Base-by-base conservation (phyloP, 23 tunicate species). In the Oikopleura vanhoeffeni region DNA sequence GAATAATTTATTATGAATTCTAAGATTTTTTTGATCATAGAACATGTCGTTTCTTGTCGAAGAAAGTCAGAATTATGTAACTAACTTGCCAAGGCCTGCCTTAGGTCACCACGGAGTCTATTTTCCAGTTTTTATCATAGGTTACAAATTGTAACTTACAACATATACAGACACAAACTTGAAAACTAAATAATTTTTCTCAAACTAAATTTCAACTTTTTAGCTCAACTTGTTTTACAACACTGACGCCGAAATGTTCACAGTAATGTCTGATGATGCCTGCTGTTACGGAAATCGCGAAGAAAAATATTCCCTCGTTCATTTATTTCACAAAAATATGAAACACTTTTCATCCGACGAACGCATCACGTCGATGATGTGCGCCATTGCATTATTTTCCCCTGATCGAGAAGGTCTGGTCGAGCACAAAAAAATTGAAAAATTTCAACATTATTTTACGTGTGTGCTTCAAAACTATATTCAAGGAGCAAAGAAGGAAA, bases 401-500 rank as follows among this genome's bases (percentile, higher is more conserved):
- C 94, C 98, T 0, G 98, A 93, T 83, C 85, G 98, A 34, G 91
- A 88, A 18, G 98, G 91, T 28, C 39, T 93, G 33, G 88, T 89
- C 84, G 91, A 88, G n/a, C 85, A 76, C 41, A 86, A 39, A 39
- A 89, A 79, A 8, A 94, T 93, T 41, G 98, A 93, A 85, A 38
- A 87, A 83, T 86, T 88, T 85, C 98, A 93, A 83, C 86, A 88
- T 40, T 67, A 41, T 13, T 58, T 90, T 40, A 91, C 98, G 28
- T 86, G 86, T 30, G 85, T 93, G 0, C 64, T 93, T 67, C 87
- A 89, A 60, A 89, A 89, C 34, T 93, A 90, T 79, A 49, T 49
- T 49, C 8, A 8, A 49, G 60, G 60, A 8, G 18, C 60, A 49
- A 49, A 18, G 18, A 49, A 18, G 60, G 18, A 49, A 18, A 49